Evolutionary conservation across 2,888 invertebrate genomes (phyloP).

Genomic region (Dioctria linearis): DNA sequence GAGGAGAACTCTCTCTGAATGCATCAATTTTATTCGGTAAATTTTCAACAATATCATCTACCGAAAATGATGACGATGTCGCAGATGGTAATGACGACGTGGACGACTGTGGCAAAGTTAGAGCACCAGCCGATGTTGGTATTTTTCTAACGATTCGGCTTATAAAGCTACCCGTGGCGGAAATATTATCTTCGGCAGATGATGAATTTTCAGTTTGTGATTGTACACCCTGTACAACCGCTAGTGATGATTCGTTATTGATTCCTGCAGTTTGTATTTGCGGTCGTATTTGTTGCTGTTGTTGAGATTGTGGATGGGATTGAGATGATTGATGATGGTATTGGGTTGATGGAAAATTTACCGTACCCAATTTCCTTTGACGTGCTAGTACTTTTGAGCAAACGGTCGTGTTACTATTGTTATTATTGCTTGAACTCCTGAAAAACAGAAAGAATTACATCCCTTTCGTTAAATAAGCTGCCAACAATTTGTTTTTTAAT

Average conservation of each 20-base stretch:
- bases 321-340: conserved; percentile 10
- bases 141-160: conserved; percentile 65
- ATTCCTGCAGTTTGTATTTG: not conserved
- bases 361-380: conserved; percentile 51
- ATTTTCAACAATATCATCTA: conserved; percentile 53
- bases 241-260: not conserved
- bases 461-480: too few species aligned
- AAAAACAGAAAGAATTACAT: not conserved
- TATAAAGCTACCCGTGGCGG: conserved; percentile 62
- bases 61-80: conserved; percentile 52
- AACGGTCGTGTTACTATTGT: conserved; percentile 44
- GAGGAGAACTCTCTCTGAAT: not conserved
- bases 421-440: conserved; percentile 54
- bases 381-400: conserved; percentile 54
- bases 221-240: not conserved
- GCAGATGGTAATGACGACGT: conserved; percentile 54
- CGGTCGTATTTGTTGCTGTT: not conserved
- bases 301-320: conserved; percentile 7
- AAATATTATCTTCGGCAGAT: conserved; percentile 1
- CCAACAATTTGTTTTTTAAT: too few species aligned
- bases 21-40: not conserved
- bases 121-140: conserved; percentile 60
- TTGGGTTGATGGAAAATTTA: conserved; percentile 46
- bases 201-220: conserved; percentile 20
- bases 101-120: conserved; percentile 10